Percentiles rank a stretch among this genome's conserved stretches.
Conservation (phyloP, 2,797 vertebrate species). For the Chromobotia macracanthus region DNA sequence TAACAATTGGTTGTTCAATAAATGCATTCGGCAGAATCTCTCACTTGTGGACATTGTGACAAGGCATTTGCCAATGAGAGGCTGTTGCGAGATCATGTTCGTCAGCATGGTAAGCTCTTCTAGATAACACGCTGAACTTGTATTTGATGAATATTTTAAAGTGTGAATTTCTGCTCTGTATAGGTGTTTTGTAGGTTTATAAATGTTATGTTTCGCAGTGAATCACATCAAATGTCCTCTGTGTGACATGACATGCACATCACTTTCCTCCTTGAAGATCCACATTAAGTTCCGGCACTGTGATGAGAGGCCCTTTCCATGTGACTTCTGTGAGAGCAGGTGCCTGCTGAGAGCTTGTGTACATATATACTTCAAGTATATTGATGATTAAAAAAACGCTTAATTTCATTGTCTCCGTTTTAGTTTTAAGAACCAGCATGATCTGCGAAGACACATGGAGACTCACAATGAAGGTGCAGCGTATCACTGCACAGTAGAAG, state of each 20-base stretch:
- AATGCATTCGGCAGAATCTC: slow-evolving; percentile 68
- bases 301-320: slow-evolving; percentile 76
- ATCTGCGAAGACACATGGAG: slow-evolving; percentile 81
- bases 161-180: too few relatives aligned
- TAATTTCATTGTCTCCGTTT: neutral
- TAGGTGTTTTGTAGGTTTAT: neutral
- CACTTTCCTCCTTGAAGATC: slow-evolving; percentile 75
- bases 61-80: slow-evolving; percentile 81
- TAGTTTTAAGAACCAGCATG: slow-evolving; percentile 80
- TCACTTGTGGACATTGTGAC: slow-evolving; percentile 77
- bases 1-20: neutral
- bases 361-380: neutral
- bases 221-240: slow-evolving; percentile 74
- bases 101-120: slow-evolving; percentile 70
- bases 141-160: neutral
- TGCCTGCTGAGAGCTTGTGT: slow-evolving; percentile 42
- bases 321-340: slow-evolving; percentile 80
- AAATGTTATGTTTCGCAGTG: neutral
- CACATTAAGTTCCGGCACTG: slow-evolving; percentile 78
- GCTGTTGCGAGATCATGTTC: slow-evolving; percentile 76
- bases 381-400: neutral
- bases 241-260: slow-evolving; percentile 76
- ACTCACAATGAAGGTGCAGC: slow-evolving; percentile 79
- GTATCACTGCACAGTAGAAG: slow-evolving; percentile 78
- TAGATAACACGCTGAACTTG: neutral